Conservation (phyloP, 2,113 vertebrate species). For the Xiphophorus couchianus region DNA sequence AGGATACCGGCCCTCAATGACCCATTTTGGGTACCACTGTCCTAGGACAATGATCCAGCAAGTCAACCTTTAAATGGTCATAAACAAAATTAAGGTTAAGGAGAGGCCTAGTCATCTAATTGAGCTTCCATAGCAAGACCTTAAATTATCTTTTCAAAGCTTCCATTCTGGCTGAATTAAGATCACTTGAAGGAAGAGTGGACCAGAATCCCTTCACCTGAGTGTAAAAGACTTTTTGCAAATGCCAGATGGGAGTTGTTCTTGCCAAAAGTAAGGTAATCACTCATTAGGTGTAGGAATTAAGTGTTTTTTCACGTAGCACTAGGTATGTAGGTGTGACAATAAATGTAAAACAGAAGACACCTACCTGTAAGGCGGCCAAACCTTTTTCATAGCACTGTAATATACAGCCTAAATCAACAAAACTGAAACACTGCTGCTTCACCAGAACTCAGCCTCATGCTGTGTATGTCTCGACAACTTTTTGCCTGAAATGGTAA, state of each 20-base stretch:
- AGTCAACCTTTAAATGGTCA: too few relatives aligned
- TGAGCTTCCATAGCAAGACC: too few relatives aligned
- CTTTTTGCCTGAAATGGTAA: slow-evolving; percentile 3
- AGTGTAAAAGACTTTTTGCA: background rate
- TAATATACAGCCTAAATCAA: background rate
- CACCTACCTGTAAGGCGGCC: too few relatives aligned
- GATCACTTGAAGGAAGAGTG: background rate
- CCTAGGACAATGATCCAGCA: too few relatives aligned
- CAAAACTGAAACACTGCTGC: background rate
- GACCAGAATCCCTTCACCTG: too few relatives aligned
- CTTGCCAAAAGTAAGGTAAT: background rate
- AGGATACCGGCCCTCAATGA: too few relatives aligned
- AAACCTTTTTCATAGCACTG: background rate
- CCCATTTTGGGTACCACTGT: too few relatives aligned
- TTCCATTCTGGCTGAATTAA: background rate
- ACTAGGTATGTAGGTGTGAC: too few relatives aligned
- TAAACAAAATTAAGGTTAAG: too few relatives aligned
- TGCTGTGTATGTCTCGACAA: background rate
- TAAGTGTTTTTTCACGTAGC: background rate
- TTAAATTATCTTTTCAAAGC: background rate
- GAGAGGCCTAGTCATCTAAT: too few relatives aligned
- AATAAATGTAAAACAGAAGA: too few relatives aligned
- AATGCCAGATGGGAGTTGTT: background rate
- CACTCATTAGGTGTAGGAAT: background rate
- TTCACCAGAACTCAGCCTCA: slow-evolving; percentile 2